Evolutionary conservation across 1,140 invertebrate genomes (phyloP), one percentile per base, ranked within the genome.

Genomic region (Eriosoma lanigerum): DNA sequence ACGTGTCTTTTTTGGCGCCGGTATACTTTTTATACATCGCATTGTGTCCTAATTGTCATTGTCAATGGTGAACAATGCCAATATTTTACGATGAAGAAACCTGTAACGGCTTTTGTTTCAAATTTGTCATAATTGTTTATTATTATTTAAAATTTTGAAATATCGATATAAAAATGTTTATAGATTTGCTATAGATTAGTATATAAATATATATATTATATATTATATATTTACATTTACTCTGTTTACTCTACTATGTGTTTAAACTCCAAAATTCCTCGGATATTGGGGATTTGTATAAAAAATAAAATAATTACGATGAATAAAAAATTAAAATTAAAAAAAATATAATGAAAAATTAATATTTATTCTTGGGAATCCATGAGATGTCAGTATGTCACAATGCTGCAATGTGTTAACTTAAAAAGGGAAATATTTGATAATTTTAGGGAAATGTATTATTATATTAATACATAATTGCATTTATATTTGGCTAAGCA

Each of bases 21-120:
- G 46, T 46, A 75, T 24, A 75, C 50, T 75, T 73, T 75, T 44
- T 56, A 56, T 6, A 60, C 44, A 44, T 46, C 5, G 46, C 75
- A 26, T 62, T 48, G 75, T 62, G 75, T 78, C 75, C 75, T 78
- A 78, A 78, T 78, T 78, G 75, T 78, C 75, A 78, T 78, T 78
- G 75, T 78, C 75, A 78, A 60, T 62, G 24, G 38, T 62, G 75
- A 62, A 78, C 75, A 62, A 78, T 78, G 75, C 75, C 75, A 78
- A 78, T 62, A 68, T 68, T 68, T 68, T 48, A 29, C 24, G 66
- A 68, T 48, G 66, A 68, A 68, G 64, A 70, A 50, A 50, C 46
- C 8, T 29, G 10, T 29, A 29, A 72, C 68, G 68, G 26, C 29
- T 72, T 72, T 52, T 17, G 68, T 52, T 72, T 72, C 68, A 50